Percentiles rank a stretch among this genome's conserved stretches.
Conservation (phyloP, 2,888 invertebrate genomes). For the Limulus polyphemus region DNA sequence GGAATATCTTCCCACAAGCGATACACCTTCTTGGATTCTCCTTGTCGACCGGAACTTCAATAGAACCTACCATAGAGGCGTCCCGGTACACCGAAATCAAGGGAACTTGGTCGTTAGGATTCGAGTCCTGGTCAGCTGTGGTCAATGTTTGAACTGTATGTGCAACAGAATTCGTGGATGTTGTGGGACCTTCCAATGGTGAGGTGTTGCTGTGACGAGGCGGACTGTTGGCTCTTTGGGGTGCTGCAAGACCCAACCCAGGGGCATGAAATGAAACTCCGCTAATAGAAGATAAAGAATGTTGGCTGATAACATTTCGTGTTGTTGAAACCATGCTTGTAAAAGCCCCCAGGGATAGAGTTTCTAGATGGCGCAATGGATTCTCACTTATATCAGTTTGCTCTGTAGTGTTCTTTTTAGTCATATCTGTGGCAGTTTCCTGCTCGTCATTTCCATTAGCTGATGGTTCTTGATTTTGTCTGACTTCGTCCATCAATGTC, state of each 20-base stretch:
- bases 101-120: conserved; percentile 37
- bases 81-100: conserved; percentile 31
- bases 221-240: conserved; percentile 41
- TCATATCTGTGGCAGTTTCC: conserved; percentile 5
- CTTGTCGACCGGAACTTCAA: conserved; percentile 75
- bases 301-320: conserved; percentile 7
- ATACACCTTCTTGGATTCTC: conserved; percentile 83
- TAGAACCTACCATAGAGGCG: conserved; percentile 25
- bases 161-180: conserved; percentile 41
- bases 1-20: conserved; percentile 83
- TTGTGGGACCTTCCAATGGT: conserved; percentile 37
- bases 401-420: conserved; percentile 2
- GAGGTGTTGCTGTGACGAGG: conserved; percentile 39
- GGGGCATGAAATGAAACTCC: conserved; percentile 29
- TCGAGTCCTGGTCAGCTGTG: conserved; percentile 7
- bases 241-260: conserved; percentile 37
- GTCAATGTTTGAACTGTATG: conserved; percentile 31
- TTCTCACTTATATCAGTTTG: conserved; percentile 47
- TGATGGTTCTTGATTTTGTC: neutral
- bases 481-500: neutral
- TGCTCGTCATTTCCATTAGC: neutral
- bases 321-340: conserved; percentile 15
- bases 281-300: conserved; percentile 9
- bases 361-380: conserved; percentile 62
- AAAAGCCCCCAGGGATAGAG: conserved; percentile 53